Conservation (phyloP, 2,113 vertebrate genomes). For the Scatophagus argus region DNA sequence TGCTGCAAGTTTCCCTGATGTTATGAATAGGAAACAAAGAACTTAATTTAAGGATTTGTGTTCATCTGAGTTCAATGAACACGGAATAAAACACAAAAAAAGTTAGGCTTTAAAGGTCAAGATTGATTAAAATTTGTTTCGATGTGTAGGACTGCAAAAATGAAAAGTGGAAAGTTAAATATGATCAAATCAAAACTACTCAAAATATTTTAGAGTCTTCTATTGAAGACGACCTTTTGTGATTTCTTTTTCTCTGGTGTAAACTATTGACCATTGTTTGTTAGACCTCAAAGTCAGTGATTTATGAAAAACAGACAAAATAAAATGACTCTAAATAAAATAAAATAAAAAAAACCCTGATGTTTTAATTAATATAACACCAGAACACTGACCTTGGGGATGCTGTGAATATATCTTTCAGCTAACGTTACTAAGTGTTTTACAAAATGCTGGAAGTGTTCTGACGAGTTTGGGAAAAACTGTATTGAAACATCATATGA, state of each 20-base stretch:
- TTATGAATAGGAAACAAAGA: slow-evolving; percentile 53
- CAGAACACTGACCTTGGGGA: slow-evolving; percentile 33
- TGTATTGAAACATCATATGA: neutral
- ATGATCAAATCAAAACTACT: slow-evolving; percentile 39
- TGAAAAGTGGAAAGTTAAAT: slow-evolving; percentile 49
- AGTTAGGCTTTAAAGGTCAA: slow-evolving; percentile 45
- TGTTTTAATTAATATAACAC: slow-evolving; percentile 38
- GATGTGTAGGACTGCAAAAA: neutral
- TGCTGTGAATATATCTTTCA: slow-evolving; percentile 13
- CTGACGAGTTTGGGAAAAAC: neutral
- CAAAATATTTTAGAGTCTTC: slow-evolving; percentile 9
- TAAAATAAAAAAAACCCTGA: neutral
- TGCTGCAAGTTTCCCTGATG: slow-evolving; percentile 26
- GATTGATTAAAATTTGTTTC: slow-evolving; percentile 50
- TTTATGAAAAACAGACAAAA: slow-evolving; percentile 27
- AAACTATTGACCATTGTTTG: slow-evolving; percentile 17
- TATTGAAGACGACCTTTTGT: slow-evolving; percentile 39
- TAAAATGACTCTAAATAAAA: slow-evolving; percentile 9
- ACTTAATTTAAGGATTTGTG: slow-evolving; percentile 38
- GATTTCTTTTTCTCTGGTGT: neutral
- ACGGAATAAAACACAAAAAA: slow-evolving; percentile 16
- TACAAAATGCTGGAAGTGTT: neutral
- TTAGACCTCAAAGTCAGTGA: neutral
- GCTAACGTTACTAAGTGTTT: neutral
- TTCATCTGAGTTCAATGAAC: slow-evolving; percentile 30